These are phyloP conservation scores for Synaphobranchus kaupii DNA, from an alignment of 2,797 vertebrate genomes.

Conservation along the genomic window DNA sequence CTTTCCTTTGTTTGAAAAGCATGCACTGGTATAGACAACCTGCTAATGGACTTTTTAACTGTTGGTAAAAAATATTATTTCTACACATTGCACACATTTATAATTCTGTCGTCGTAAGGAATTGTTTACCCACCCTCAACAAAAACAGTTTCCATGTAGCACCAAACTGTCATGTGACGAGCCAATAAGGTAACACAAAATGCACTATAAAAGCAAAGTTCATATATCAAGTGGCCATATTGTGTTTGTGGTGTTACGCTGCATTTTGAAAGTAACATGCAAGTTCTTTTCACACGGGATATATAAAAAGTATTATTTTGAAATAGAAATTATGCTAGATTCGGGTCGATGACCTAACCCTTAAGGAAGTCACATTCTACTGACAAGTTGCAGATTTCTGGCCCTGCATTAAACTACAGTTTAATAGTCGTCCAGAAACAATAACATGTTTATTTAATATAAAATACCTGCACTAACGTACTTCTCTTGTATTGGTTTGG, in stretches of 20 bases:
- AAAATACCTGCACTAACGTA: not conserved
- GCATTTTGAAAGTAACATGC: not conserved
- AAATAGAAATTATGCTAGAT: not conserved
- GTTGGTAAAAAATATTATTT: not conserved
- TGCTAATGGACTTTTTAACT: not conserved
- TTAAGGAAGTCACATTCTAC: not conserved
- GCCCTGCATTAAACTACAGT: not conserved
- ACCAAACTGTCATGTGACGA: not conserved
- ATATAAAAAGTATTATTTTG: not conserved
- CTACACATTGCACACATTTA: not conserved
- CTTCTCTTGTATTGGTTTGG: not conserved
- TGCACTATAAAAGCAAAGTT: not conserved
- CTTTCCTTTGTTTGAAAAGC: not conserved
- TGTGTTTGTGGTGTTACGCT: not conserved
- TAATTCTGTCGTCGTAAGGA: not conserved
- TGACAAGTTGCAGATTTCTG: not conserved
- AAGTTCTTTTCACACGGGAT: not conserved
- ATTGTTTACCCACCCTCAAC: not conserved
- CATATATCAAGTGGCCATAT: not conserved
- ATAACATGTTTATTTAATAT: not conserved
- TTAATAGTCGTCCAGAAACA: not conserved
- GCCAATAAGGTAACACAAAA: not conserved
- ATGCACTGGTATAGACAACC: not conserved
- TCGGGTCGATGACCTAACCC: too few relatives aligned
- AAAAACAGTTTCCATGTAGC: not conserved